phyloP scores from a whole-genome alignment of 2,888 invertebrate species.

The Orchesella flavescens region DNA sequence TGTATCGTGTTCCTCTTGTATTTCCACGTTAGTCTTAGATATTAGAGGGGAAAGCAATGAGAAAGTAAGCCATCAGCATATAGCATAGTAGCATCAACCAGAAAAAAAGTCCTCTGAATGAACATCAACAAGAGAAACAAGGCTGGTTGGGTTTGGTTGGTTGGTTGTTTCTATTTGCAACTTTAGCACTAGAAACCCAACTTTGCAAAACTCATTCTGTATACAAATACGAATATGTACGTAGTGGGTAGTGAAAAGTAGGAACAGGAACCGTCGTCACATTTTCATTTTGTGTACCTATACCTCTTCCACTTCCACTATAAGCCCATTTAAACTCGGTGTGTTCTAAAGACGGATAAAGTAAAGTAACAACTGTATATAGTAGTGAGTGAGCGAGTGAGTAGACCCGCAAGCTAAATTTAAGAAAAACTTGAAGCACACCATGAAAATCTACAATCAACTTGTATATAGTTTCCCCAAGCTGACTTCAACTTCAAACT shows the following conservation, averaged over 20 bases:
- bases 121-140: background rate
- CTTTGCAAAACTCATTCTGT: background rate
- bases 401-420: background rate
- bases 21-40: background rate
- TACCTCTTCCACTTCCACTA: too few species aligned
- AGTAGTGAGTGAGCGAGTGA: too few species aligned
- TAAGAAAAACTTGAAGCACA: background rate
- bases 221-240: background rate
- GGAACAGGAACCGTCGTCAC: too few species aligned
- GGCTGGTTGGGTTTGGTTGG: too few species aligned
- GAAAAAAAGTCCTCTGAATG: constrained; percentile 6
- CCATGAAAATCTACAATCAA: background rate
- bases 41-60: background rate
- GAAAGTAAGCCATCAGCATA: background rate
- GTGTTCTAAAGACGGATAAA: background rate
- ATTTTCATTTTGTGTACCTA: background rate
- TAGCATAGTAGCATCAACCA: too few species aligned
- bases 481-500: background rate
- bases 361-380: background rate
- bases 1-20: background rate
- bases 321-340: background rate
- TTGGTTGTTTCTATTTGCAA: constrained; percentile 12
- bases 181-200: constrained; percentile 14
- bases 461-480: background rate
- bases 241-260: background rate